Percentiles rank a stretch among this genome's conserved stretches.
phyloP scores from a whole-genome alignment of 2,113 vertebrate genomes.

The Muntiacus reevesi region DNA sequence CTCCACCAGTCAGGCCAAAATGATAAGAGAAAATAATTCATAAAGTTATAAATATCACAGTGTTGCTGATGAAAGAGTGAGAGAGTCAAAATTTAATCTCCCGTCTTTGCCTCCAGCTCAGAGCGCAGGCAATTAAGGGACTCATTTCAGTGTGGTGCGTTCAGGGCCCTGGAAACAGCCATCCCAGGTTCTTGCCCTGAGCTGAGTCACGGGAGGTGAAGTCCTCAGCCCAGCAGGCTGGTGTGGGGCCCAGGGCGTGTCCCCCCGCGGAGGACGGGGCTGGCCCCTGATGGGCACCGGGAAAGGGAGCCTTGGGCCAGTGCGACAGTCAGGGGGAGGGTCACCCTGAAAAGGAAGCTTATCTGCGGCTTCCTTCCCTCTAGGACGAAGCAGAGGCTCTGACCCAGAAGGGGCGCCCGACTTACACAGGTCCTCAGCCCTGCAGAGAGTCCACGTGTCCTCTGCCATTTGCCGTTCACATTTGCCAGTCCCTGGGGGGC shows the following conservation, averaged over 20 bases:
- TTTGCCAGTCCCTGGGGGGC: not conserved
- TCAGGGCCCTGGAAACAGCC: not conserved
- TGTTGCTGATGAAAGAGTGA: not conserved
- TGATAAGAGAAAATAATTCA: slow-evolving; percentile 33
- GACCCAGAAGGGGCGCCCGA: not conserved
- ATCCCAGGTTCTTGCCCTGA: not conserved
- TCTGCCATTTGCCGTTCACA: not conserved
- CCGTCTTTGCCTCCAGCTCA: not conserved
- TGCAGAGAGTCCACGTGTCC: fast-evolving
- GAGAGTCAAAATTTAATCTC: not conserved
- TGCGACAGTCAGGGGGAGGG: not conserved
- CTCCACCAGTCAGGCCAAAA: not conserved
- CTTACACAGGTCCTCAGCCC: too few relatives aligned
- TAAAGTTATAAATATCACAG: not conserved
- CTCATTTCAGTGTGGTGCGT: not conserved
- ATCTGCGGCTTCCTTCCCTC: fast-evolving
- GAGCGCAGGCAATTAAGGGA: not conserved
- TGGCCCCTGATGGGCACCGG: fast-evolving
- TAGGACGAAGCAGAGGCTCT: not conserved
- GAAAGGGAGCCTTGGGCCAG: not conserved
- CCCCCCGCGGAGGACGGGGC: not conserved
- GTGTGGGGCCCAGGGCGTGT: not conserved
- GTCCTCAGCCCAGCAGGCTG: not conserved
- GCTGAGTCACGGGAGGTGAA: too few relatives aligned
- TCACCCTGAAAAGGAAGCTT: not conserved